Percentiles rank a stretch among this genome's conserved stretches.
phyloP scores from a whole-genome alignment of 2,113 vertebrate genomes.

The Burhinus oedicnemus region DNA sequence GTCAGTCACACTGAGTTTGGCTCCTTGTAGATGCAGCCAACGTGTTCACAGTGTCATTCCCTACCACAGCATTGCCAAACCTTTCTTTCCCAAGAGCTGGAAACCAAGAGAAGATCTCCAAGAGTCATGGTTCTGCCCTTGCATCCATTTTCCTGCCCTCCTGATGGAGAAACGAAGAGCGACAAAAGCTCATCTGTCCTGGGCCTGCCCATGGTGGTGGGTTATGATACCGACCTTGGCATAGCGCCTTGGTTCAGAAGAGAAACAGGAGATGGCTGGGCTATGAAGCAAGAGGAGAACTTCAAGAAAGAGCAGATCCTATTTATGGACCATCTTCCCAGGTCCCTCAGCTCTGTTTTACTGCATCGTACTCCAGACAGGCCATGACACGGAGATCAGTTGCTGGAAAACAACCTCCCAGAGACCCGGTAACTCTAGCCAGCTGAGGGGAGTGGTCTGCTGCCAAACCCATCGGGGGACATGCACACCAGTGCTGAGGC shows the following conservation, averaged over 20 bases:
- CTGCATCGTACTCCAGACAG: neutral
- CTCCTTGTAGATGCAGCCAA: neutral
- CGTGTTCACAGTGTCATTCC: neutral
- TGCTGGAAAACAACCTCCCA: neutral
- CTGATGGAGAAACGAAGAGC: neutral
- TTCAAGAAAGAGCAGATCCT: neutral
- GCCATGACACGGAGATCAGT: no score
- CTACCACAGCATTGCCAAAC: neutral
- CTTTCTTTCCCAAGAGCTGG: neutral
- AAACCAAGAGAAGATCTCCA: neutral
- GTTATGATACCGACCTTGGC: rapidly evolving
- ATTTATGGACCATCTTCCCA: neutral
- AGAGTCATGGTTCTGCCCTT: neutral
- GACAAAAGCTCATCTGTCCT: neutral
- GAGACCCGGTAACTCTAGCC: neutral
- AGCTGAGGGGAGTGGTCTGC: rapidly evolving
- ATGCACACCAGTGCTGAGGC: rapidly evolving
- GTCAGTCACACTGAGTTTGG: neutral
- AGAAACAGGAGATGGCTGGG: neutral
- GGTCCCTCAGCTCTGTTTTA: neutral
- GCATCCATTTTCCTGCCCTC: neutral
- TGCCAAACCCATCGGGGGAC: neutral
- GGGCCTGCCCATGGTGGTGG: no score
- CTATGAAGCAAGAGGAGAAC: neutral
- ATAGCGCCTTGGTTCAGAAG: neutral